Conservation (phyloP, 2,888 invertebrate genomes). For the Synanthedon andrenaeformis region DNA sequence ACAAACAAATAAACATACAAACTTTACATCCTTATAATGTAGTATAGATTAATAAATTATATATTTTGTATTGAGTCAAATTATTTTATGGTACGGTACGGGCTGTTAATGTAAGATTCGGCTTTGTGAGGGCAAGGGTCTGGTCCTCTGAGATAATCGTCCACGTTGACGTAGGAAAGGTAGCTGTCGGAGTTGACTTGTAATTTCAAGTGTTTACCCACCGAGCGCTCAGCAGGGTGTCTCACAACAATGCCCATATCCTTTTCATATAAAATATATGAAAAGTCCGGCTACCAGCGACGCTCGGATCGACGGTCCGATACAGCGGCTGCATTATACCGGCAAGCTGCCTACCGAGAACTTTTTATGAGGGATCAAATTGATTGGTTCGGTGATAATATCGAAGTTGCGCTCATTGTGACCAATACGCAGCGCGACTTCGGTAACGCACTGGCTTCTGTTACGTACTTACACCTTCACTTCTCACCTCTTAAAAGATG, state of each 20-base stretch:
- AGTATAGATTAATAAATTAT: too few relatives aligned
- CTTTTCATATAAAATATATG: constrained; percentile 71
- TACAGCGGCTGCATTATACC: constrained; percentile 52
- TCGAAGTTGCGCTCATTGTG: constrained; percentile 52
- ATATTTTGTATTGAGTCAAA: too few relatives aligned
- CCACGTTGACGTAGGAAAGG: constrained; percentile 11
- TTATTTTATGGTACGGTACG: too few relatives aligned
- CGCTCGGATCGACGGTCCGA: constrained; percentile 56
- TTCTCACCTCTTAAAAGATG: constrained; percentile 49
- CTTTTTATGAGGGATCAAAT: constrained; percentile 70
- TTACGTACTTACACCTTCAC: constrained; percentile 28
- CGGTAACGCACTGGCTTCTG: constrained; percentile 24
- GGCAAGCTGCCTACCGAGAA: constrained; percentile 56
- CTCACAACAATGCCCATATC: constrained; percentile 66
- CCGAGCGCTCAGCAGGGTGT: constrained; percentile 52
- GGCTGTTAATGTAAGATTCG: too few relatives aligned
- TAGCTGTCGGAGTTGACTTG: constrained; percentile 47
- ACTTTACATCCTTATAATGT: too few relatives aligned
- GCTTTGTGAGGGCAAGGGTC: too few relatives aligned
- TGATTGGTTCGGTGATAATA: constrained; percentile 67
- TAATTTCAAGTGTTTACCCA: constrained; percentile 69
- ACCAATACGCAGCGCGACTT: constrained; percentile 16
- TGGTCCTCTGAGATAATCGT: too few relatives aligned
- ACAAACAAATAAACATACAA: too few relatives aligned
- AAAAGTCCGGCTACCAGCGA: constrained; percentile 59